Percentiles rank a stretch among this genome's conserved stretches.
Conservation (phyloP, 2,113 vertebrate genomes). For the Diphyllodes magnificus region DNA sequence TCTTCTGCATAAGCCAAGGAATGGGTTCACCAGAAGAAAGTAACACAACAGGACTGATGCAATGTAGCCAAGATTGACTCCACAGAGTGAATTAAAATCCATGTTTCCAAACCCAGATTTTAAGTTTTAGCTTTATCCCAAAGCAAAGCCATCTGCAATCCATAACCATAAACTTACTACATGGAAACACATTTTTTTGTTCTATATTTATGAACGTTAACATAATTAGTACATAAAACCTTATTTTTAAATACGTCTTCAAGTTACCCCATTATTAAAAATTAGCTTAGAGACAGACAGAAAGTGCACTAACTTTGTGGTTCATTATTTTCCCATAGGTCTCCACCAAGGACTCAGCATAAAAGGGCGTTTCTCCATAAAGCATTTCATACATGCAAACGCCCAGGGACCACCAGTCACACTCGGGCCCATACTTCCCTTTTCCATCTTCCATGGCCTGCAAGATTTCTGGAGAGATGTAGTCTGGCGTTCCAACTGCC, state of each 20-base stretch:
- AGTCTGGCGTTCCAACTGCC: slow-evolving; percentile 96
- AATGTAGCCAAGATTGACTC: neutral
- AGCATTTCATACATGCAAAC: slow-evolving; percentile 99
- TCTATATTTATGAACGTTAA: neutral
- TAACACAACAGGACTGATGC: neutral
- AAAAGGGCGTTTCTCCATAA: slow-evolving; percentile 98
- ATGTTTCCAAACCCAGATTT: neutral
- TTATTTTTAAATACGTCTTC: neutral
- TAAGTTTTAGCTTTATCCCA: neutral
- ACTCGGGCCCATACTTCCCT: slow-evolving; percentile 96
- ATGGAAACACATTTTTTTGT: neutral
- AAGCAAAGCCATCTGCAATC: slow-evolving; percentile 23
- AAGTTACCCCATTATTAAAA: neutral
- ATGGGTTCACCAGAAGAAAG: neutral
- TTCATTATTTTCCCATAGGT: slow-evolving; percentile 99
- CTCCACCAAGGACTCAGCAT: slow-evolving; percentile 97
- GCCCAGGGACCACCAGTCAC: slow-evolving; percentile 99
- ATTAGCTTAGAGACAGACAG: slow-evolving; percentile 15
- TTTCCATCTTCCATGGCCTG: slow-evolving; percentile 99
- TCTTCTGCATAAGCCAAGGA: neutral
- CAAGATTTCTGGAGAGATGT: slow-evolving; percentile 98
- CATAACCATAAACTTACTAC: neutral
- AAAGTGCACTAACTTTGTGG: slow-evolving; percentile 88
- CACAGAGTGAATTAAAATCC: neutral
- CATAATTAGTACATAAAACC: neutral